These are phyloP conservation scores for Suricata suricatta DNA, from an alignment of 2,113 vertebrate species.

Conservation along the genomic window DNA sequence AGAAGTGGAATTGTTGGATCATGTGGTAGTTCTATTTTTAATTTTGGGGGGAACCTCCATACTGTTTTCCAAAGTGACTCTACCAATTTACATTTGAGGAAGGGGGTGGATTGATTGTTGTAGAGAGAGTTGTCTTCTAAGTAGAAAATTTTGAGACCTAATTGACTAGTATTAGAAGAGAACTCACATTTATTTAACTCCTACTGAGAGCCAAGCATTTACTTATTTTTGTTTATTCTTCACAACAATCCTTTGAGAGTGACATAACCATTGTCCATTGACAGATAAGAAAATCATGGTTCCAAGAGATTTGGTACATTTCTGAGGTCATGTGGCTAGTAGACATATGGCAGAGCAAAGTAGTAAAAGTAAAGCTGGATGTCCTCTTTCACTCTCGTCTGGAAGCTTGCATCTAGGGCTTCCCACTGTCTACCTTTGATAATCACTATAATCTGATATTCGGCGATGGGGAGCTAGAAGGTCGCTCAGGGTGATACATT, in stretches of 20 bases:
- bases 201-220: background rate
- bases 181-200: background rate
- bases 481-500: background rate
- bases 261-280: background rate
- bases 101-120: background rate
- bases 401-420: too few relatives aligned
- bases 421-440: background rate
- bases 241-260: background rate
- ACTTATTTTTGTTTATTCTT: slow-evolving; percentile 12
- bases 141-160: background rate
- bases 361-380: background rate
- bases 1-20: background rate
- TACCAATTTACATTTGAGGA: background rate
- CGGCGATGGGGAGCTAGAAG: background rate
- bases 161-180: background rate
- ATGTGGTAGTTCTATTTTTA: background rate
- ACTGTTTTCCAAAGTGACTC: background rate
- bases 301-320: background rate
- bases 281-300: background rate
- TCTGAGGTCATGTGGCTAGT: background rate
- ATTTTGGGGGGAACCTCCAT: background rate
- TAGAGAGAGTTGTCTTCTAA: background rate
- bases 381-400: background rate
- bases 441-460: background rate
- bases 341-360: background rate